Percentiles rank a stretch among this genome's conserved stretches.
phyloP scores from a whole-genome alignment of 2,113 vertebrate species.

The Glaucomys volans region DNA sequence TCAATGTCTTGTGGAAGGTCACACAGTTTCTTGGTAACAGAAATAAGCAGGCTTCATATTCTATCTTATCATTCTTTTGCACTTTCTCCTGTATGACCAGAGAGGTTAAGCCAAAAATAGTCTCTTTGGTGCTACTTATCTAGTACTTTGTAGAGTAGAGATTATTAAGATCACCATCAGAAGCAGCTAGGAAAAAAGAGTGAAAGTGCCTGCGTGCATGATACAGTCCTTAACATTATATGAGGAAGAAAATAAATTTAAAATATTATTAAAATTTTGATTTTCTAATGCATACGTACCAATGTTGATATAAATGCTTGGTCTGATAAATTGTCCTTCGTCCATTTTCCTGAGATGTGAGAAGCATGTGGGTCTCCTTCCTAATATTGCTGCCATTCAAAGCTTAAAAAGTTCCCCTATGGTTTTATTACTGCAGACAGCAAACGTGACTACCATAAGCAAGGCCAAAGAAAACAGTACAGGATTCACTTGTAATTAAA shows the following conservation, averaged over 20 bases:
- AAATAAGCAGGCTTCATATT: background rate
- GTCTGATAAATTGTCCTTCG: background rate
- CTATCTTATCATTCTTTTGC: background rate
- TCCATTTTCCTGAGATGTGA: background rate
- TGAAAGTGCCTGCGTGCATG: background rate
- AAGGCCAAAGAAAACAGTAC: constrained; percentile 14
- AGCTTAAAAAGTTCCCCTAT: background rate
- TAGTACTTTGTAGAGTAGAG: background rate
- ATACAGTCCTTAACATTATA: background rate
- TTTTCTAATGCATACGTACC: background rate
- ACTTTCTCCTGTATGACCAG: background rate
- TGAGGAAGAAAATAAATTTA: background rate
- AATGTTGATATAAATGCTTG: background rate
- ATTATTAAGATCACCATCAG: background rate
- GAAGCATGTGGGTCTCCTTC: background rate
- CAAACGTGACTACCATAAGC: background rate
- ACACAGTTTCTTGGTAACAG: background rate
- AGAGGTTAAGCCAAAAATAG: background rate
- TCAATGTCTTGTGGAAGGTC: background rate
- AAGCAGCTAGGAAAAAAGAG: background rate
- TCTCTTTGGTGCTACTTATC: background rate
- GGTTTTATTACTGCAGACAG: background rate
- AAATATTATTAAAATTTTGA: background rate
- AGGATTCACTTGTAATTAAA: constrained; percentile 50
- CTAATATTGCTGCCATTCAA: background rate